Evolutionary conservation across 2,888 invertebrate genomes (phyloP).

Genomic region (Tetragnatha montana): DNA sequence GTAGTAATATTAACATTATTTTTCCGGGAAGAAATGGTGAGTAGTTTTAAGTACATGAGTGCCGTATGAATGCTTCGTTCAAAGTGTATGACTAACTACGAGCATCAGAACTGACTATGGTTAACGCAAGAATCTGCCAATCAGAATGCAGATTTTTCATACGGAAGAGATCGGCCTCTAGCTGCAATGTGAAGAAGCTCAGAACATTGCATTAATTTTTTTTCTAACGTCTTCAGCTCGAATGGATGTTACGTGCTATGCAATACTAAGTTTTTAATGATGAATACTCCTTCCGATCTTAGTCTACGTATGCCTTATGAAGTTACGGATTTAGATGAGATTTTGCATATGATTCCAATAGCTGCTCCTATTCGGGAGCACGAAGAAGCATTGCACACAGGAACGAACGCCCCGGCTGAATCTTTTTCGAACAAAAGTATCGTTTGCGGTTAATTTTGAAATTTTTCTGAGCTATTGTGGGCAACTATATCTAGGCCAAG

Average conservation of each 20-base stretch:
- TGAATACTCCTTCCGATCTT: background rate
- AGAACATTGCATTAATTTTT: constrained; percentile 27
- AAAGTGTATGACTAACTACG: constrained; percentile 35
- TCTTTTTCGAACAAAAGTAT: background rate
- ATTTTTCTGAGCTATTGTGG: background rate
- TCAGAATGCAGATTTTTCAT: constrained; percentile 24
- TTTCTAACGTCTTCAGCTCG: constrained; percentile 23
- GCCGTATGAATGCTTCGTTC: constrained; percentile 45
- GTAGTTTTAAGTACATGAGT: constrained; percentile 18
- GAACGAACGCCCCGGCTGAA: background rate
- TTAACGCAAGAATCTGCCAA: constrained; percentile 2
- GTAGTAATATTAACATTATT: constrained; percentile 25
- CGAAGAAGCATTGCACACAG: background rate
- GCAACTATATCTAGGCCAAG: background rate
- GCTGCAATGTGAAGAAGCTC: constrained; percentile 16
- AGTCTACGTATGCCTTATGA: background rate
- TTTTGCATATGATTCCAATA: background rate
- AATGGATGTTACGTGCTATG: constrained; percentile 2
- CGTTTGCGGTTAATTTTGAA: background rate
- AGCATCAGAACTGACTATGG: constrained; percentile 28
- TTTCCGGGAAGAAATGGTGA: constrained; percentile 16
- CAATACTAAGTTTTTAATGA: background rate
- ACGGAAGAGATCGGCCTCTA: background rate
- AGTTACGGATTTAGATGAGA: background rate
- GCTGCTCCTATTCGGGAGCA: background rate